Evolutionary conservation across 2,797 vertebrate species (phyloP).

Genomic region (Scarus forsteni): DNA sequence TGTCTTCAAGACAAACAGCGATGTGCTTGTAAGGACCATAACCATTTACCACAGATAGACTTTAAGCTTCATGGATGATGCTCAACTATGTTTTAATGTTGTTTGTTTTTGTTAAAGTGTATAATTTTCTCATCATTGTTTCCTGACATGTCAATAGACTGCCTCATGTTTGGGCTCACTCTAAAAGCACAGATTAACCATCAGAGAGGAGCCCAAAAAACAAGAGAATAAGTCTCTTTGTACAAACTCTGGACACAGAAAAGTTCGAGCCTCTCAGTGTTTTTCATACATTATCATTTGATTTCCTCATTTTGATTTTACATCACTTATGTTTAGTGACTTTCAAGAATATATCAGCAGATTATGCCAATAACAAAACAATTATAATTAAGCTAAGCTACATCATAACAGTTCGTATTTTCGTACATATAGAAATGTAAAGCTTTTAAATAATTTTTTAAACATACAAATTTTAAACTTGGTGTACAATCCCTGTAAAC

Average conservation of each 20-base stretch:
- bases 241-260: constrained; percentile 19
- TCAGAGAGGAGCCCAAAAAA: constrained; percentile 20
- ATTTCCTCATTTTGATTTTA: constrained; percentile 71
- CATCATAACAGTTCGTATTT: not conserved
- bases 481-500: no score
- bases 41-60: constrained; percentile 91
- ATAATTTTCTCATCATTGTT: constrained; percentile 60
- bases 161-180: constrained; percentile 46
- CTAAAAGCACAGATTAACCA: constrained; percentile 38
- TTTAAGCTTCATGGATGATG: constrained; percentile 72
- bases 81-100: constrained; percentile 73
- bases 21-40: constrained; percentile 99
- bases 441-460: not conserved
- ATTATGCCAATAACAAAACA: not conserved
- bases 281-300: constrained; percentile 60
- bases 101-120: constrained; percentile 55
- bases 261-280: constrained; percentile 36
- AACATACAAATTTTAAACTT: no score
- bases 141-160: constrained; percentile 46
- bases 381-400: not conserved
- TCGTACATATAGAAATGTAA: not conserved
- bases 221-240: constrained; percentile 1
- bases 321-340: constrained; percentile 50
- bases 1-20: constrained; percentile 99
- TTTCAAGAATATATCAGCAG: constrained; percentile 17